A percentile compares a stretch with the other conserved stretches of the same genome.
phyloP scores from a whole-genome alignment of 2,113 vertebrate species.

The Corythornis vintsioides region DNA sequence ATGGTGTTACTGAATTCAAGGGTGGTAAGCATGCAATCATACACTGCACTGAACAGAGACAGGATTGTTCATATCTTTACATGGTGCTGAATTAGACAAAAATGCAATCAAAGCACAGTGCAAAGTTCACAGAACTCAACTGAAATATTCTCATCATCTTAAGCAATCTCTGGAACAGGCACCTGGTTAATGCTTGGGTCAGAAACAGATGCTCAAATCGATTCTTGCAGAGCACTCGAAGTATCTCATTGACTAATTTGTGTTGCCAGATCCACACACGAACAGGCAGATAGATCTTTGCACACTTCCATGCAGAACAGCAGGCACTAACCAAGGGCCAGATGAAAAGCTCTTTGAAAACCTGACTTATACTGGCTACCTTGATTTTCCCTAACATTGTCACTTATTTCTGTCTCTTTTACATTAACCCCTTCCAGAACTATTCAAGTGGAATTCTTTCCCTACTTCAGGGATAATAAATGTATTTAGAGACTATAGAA shows the following conservation, averaged over 20 bases:
- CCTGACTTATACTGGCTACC: neutral
- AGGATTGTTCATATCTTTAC: neutral
- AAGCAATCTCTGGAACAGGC: neutral
- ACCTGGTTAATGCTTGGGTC: neutral
- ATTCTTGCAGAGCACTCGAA: neutral
- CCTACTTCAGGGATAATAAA: neutral
- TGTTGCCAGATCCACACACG: neutral
- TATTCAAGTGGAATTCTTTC: neutral
- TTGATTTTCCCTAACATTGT: neutral
- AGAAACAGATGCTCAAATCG: neutral
- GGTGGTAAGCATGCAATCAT: neutral
- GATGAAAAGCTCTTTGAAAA: neutral
- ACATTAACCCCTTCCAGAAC: neutral
- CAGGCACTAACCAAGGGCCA: neutral
- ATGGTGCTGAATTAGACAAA: neutral
- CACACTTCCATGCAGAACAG: fast-evolving
- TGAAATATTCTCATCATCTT: neutral
- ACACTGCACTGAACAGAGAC: neutral
- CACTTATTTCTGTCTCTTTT: neutral
- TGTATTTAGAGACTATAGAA: neutral
- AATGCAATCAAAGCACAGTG: neutral
- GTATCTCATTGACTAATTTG: fast-evolving
- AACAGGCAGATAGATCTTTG: neutral
- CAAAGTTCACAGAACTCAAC: neutral
- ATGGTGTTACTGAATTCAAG: neutral